Conservation (phyloP, 64 coral and sea anemone genomes). For the Orbicella faveolata region DNA sequence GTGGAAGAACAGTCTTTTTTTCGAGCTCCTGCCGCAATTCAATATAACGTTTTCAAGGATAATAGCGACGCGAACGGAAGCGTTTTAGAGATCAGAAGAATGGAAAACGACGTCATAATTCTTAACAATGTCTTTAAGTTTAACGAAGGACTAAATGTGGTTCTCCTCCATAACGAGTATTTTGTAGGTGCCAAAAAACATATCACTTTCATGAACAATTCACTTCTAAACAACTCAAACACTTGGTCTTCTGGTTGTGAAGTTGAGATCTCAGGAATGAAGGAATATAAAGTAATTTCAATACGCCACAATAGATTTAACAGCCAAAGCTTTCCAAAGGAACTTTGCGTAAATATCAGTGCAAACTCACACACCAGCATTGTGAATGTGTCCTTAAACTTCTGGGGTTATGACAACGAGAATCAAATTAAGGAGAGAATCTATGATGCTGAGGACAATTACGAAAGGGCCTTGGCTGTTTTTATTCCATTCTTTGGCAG, state of each 20-base stretch:
- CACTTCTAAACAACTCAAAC: slow-evolving; percentile 18
- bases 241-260: neutral
- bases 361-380: slow-evolving; percentile 11
- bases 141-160: slow-evolving; percentile 41
- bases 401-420: slow-evolving; percentile 54
- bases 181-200: neutral
- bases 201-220: slow-evolving; percentile 43
- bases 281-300: slow-evolving; percentile 18
- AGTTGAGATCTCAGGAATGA: slow-evolving; percentile 40
- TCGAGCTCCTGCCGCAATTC: neutral
- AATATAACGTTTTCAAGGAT: slow-evolving; percentile 40
- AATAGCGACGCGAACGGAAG: slow-evolving; percentile 28
- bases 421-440: slow-evolving; percentile 40
- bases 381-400: slow-evolving; percentile 48
- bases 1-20: slow-evolving; percentile 14
- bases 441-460: slow-evolving; percentile 70
- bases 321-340: slow-evolving; percentile 49
- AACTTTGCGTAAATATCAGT: slow-evolving; percentile 47
- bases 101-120: slow-evolving; percentile 29
- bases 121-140: slow-evolving; percentile 43
- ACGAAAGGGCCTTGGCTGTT: slow-evolving; percentile 33
- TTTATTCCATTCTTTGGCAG: slow-evolving; percentile 46
- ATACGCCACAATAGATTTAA: slow-evolving; percentile 56
- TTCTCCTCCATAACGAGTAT: slow-evolving; percentile 51
- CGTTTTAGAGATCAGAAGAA: slow-evolving; percentile 47